A percentile compares a stretch with the other conserved stretches of the same genome.
Evolutionary conservation across 2,113 vertebrate species (phyloP).

Genomic region (Melanerpes aurifrons): DNA sequence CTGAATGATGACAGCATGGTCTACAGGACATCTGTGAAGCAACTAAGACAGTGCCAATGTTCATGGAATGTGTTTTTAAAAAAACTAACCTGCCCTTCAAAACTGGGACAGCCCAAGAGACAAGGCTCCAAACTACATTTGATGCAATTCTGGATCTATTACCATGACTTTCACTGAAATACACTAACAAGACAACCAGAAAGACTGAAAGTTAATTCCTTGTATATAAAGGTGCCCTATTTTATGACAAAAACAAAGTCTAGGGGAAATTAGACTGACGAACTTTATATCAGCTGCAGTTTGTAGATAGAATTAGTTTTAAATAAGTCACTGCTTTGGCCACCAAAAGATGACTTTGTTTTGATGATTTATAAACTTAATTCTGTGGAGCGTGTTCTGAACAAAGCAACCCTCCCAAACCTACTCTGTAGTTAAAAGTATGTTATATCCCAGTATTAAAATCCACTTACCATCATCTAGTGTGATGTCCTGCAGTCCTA

Average conservation of each 20-base stretch:
- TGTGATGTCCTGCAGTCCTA: conserved; percentile 97
- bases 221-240: background rate
- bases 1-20: background rate
- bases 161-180: background rate
- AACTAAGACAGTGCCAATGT: background rate
- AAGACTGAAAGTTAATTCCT: background rate
- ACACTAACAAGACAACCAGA: background rate
- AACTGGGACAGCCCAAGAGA: background rate
- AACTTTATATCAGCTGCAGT: background rate
- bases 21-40: background rate
- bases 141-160: background rate
- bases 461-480: conserved; percentile 94
- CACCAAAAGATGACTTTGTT: background rate
- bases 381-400: background rate
- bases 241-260: background rate
- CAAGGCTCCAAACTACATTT: background rate
- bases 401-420: background rate
- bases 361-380: background rate
- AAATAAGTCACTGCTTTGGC: background rate
- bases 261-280: background rate
- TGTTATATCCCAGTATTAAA: background rate
- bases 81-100: background rate
- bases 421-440: background rate
- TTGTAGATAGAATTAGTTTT: background rate
- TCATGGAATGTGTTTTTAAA: background rate